These are phyloP conservation scores for Cladorhizidae sp. DNA, from an alignment of 37 sponge, comb jelly and placozoan genomes.

Conservation along the genomic window DNA sequence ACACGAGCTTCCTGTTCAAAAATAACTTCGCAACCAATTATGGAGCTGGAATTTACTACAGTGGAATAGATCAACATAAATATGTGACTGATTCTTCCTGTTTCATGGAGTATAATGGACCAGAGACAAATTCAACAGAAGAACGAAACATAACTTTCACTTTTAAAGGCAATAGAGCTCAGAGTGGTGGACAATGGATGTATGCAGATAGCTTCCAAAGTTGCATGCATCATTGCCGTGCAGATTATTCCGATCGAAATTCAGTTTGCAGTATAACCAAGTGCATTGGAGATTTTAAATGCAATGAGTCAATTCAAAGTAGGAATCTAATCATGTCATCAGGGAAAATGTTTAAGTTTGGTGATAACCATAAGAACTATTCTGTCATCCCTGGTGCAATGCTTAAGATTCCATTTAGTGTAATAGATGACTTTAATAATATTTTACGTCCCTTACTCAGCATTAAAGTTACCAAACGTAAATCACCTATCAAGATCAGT, in stretches of 20 bases:
- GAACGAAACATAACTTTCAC: background rate
- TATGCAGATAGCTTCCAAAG: background rate
- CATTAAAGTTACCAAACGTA: no score
- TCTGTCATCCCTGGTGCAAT: no score
- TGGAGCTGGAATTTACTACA: slow-evolving; percentile 40
- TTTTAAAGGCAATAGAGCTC: slow-evolving; percentile 1
- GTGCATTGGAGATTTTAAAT: background rate
- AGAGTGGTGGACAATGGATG: background rate
- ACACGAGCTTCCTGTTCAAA: background rate
- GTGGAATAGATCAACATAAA: background rate
- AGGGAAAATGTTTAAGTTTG: slow-evolving; percentile 4
- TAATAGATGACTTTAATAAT: no score
- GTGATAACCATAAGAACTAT: no score
- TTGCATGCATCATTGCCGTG: background rate
- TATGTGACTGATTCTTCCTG: background rate
- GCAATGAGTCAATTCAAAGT: background rate
- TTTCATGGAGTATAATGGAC: background rate
- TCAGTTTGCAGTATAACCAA: no score
- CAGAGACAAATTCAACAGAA: background rate
- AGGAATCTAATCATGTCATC: background rate
- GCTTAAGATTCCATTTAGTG: no score
- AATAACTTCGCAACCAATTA: slow-evolving; percentile 3
- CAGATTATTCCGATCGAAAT: no score
- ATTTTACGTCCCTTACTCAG: no score
- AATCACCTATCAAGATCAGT: no score